These are phyloP conservation scores for Agriopis marginaria DNA, from an alignment of 2,888 invertebrate species.

Conservation along the genomic window DNA sequence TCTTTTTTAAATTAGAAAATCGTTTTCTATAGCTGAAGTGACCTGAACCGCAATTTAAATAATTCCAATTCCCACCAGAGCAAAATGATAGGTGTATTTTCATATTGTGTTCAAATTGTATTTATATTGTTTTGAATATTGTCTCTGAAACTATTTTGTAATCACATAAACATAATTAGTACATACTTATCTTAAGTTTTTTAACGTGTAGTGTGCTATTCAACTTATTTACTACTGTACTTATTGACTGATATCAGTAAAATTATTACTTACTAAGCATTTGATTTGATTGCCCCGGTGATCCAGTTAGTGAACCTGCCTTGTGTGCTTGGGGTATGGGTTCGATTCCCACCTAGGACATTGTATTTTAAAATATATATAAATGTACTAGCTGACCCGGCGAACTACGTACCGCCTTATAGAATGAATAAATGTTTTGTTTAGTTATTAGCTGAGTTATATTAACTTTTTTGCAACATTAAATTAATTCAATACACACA, in stretches of 20 bases:
- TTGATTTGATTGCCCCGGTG: constrained; percentile 11
- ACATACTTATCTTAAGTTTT: constrained; percentile 27
- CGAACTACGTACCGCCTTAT: too few species aligned
- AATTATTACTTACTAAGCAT: constrained; percentile 34
- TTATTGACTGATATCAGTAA: constrained; percentile 51
- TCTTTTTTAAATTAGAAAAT: too few species aligned
- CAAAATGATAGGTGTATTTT: constrained; percentile 13
- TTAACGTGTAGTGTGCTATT: constrained; percentile 37
- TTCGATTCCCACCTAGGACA: too few species aligned
- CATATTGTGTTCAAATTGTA: constrained; percentile 25
- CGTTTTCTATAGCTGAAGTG: constrained; percentile 42
- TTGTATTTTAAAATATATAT: too few species aligned
- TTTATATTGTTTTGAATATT: neutral
- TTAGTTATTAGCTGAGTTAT: too few species aligned
- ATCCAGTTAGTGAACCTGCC: too few species aligned
- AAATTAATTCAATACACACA: too few species aligned
- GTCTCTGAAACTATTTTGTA: constrained; percentile 1
- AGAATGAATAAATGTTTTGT: too few species aligned
- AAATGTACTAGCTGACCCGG: too few species aligned
- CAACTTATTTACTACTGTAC: constrained; percentile 40
- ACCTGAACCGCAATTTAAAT: constrained; percentile 66
- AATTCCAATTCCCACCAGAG: constrained; percentile 65
- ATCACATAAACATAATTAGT: constrained; percentile 8
- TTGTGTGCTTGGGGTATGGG: too few species aligned
- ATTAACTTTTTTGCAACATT: too few species aligned